Evolutionary conservation across 2,888 invertebrate species (phyloP), one percentile per base, ranked within the genome.

Genomic region (Timandra comae): DNA sequence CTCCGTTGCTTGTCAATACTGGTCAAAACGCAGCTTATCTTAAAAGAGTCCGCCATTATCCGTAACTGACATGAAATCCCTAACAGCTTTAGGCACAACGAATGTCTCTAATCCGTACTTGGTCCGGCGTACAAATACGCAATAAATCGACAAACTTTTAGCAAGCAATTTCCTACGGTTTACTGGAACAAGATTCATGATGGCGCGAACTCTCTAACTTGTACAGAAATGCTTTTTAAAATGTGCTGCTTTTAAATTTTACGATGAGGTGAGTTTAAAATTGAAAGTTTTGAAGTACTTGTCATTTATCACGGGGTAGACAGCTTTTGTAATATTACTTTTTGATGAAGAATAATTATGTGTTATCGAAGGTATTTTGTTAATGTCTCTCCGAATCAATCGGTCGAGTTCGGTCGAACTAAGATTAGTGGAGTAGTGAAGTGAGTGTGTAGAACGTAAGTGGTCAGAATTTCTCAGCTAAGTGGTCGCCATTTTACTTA

Each of bases 81-180:
- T 29, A 35, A 32, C 28, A 24, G 24, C 11, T 24, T 24, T 24
- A 24, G 24, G 24, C 9, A 27, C 12, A 25, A 37, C 33, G 47
- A 50, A 50, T 49, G 49, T 48, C 49, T 56, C 54, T 59, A 58
- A 61, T 61, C 54, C 58, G 37, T 52, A 47, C 46, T 45, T 48
- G 37, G 42, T 49, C 50, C 51, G 51, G 60, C 61, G 59, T 64
- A 68, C 64, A 67, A 72, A 72, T 71, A 65, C 63, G 72, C 72
- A 58, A 81, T 82, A 81, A 81, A 79, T 79, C 72, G 66, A 57
- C 56, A 63, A 78, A 79, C 74, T 79, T 77, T 79, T 78, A 76
- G 74, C 73, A 66, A 72, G 78, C 78, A 77, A 79, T 79, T 77
- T 79, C 78, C 78, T 70, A 53, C 65, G 67, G 72, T 74, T 73